These are phyloP conservation scores for Mareca strepera DNA, from an alignment of 2,797 vertebrate species.

Conservation along the genomic window DNA sequence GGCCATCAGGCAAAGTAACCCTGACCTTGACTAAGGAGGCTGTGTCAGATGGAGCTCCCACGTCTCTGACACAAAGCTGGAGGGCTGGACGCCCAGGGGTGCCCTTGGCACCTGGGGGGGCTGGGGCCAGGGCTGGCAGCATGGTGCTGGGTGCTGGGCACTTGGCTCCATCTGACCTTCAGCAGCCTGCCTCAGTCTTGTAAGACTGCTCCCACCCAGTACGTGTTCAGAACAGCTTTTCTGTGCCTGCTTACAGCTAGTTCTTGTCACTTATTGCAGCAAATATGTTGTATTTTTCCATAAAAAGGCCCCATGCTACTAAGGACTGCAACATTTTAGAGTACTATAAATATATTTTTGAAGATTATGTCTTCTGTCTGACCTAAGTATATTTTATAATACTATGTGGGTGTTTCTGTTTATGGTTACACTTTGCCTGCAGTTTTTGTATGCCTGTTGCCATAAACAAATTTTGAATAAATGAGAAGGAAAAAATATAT, in stretches of 20 bases:
- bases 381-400: neutral
- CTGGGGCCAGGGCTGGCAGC: neutral
- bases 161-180: neutral
- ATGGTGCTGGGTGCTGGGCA: neutral
- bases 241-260: rapidly evolving
- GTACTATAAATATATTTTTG: slow-evolving; percentile 20
- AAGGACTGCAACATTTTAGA: neutral
- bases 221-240: neutral
- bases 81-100: rapidly evolving
- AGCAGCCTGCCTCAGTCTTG: neutral
- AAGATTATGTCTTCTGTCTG: slow-evolving; percentile 8
- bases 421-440: slow-evolving; percentile 44
- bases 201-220: neutral
- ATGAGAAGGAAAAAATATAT: neutral
- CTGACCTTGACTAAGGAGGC: neutral
- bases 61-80: too few relatives aligned
- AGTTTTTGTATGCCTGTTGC: slow-evolving; percentile 18
- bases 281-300: slow-evolving; percentile 1
- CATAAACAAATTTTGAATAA: slow-evolving; percentile 39
- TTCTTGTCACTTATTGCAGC: neutral
- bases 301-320: neutral
- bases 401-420: neutral
- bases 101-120: too few relatives aligned
- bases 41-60: neutral
- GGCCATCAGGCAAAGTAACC: neutral